These are phyloP conservation scores for Diploscapter pachys DNA, from an alignment of 1,140 invertebrate species.

Conservation along the genomic window DNA sequence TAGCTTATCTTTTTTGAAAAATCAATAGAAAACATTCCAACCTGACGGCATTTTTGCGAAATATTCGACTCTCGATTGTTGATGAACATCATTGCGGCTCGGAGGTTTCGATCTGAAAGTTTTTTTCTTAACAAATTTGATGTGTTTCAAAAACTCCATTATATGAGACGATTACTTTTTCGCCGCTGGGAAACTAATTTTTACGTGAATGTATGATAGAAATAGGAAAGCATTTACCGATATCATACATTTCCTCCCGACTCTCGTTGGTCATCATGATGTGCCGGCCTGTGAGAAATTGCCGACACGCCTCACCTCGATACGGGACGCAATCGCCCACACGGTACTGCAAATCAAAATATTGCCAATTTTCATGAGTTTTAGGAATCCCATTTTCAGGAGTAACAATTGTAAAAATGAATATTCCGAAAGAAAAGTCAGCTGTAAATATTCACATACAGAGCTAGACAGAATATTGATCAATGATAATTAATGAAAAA, in stretches of 20 bases:
- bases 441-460: no score
- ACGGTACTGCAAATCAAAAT: constrained; percentile 14
- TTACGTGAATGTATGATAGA: neutral
- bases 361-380: no score
- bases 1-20: no score
- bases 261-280: constrained; percentile 40
- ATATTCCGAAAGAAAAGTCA: no score
- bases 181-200: neutral
- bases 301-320: constrained; percentile 39
- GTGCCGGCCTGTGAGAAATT: constrained; percentile 36
- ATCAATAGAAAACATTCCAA: no score
- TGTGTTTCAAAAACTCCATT: no score
- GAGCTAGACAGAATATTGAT: no score
- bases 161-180: no score
- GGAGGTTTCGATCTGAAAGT: constrained; percentile 37
- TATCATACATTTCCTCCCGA: constrained; percentile 42
- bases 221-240: constrained; percentile 26
- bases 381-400: no score
- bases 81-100: constrained; percentile 43
- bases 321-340: constrained; percentile 39
- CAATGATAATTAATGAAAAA: no score
- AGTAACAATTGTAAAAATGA: no score
- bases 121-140: neutral
- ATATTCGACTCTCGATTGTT: constrained; percentile 21
- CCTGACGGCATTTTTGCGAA: constrained; percentile 28